Conservation (phyloP, 2,113 vertebrate genomes). For the Natator depressus region DNA sequence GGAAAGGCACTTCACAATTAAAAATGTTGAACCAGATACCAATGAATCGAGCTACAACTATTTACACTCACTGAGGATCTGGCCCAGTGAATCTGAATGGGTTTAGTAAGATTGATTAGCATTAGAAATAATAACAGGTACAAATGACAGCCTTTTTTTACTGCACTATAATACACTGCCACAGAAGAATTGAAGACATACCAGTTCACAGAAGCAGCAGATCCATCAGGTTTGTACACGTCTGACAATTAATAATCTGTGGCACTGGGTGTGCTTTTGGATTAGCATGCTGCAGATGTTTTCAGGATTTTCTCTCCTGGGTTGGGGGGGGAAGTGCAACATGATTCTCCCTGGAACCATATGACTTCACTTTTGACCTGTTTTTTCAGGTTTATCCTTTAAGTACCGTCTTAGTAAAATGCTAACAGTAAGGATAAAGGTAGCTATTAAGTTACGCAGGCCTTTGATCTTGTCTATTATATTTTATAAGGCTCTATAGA, state of each 20-base stretch:
- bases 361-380: conserved; percentile 34
- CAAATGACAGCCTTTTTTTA: neutral
- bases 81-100: neutral
- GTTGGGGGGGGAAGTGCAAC: conserved; percentile 20
- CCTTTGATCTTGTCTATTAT: conserved; percentile 68
- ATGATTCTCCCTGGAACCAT: neutral
- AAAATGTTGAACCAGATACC: neutral
- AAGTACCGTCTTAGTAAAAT: neutral
- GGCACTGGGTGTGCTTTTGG: conserved; percentile 7
- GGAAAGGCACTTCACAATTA: neutral
- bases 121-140: conserved; percentile 14
- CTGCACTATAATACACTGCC: neutral
- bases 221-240: conserved; percentile 52
- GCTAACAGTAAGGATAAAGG: conserved; percentile 35
- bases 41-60: neutral
- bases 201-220: neutral
- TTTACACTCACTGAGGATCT: neutral
- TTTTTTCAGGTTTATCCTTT: conserved; percentile 30
- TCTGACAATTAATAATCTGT: conserved; percentile 19
- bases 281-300: conserved; percentile 1
- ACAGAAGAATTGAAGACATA: neutral
- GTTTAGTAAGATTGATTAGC: neutral
- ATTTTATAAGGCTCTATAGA: conserved; percentile 49
- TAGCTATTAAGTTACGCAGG: conserved; percentile 39
- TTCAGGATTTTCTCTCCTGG: conserved; percentile 4